phyloP scores from a whole-genome alignment of 1,140 invertebrate genomes.

The Eriocheir sinensis region DNA sequence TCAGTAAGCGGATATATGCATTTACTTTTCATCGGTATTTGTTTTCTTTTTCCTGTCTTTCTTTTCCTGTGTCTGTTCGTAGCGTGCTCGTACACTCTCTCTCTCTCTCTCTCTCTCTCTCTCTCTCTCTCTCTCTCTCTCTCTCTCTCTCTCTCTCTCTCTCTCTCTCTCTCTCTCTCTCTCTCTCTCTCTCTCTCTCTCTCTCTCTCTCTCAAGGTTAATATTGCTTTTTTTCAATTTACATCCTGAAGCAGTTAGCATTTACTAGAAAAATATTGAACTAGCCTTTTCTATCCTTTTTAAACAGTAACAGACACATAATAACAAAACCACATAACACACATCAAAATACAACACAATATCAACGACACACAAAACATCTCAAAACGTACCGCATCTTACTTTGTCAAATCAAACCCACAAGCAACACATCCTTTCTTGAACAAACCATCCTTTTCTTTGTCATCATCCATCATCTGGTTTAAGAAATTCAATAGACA shows the following conservation, averaged over 20 bases:
- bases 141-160: slow-evolving; percentile 13
- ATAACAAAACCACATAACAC: too few relatives aligned
- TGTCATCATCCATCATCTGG: not conserved
- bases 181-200: slow-evolving; percentile 22
- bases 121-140: not conserved
- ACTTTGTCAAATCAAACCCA: too few relatives aligned
- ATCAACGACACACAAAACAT: not conserved
- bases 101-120: not conserved
- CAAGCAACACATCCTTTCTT: not conserved
- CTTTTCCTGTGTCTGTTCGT: too few relatives aligned
- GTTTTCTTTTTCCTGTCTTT: too few relatives aligned
- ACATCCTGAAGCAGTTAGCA: slow-evolving; percentile 12
- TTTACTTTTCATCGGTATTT: too few relatives aligned
- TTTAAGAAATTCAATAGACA: slow-evolving; percentile 7
- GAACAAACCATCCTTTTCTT: too few relatives aligned
- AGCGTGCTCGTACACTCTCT: not conserved
- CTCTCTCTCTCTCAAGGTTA: not conserved
- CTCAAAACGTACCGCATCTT: too few relatives aligned
- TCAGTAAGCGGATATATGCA: too few relatives aligned
- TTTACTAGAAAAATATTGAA: too few relatives aligned
- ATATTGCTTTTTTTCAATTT: not conserved
- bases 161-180: slow-evolving; percentile 22
- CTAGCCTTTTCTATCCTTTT: too few relatives aligned
- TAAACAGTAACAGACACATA: too few relatives aligned
- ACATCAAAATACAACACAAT: not conserved